Base-by-base conservation (phyloP, 1,140 invertebrate species). In the Nomia melanderi region DNA sequence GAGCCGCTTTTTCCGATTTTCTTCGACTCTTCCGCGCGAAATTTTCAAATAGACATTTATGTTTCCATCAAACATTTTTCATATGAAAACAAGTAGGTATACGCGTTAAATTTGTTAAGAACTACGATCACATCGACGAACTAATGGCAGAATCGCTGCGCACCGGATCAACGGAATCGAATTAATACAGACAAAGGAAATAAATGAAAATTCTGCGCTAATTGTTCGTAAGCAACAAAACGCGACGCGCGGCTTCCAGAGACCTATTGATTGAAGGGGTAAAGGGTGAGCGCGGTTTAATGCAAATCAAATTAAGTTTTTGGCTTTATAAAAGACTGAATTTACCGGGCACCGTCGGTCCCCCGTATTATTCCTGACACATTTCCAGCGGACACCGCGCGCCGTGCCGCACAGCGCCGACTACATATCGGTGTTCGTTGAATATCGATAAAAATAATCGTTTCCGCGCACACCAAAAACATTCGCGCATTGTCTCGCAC, bases 371-470 rank as follows among this genome's bases (percentile, higher is more conserved):
- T 62, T 62, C 33, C 59, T 62, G 59, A 62, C 59, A 62, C 59
- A 62, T 62, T 62, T 62, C 25, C 59, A n/a, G 59, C 33, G n/a
- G 33, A 14, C 14, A n/a, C 12, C 36, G 36, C 36, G 39, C 11
- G 39, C 2, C 11, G 39, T 14, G 44, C 5, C 17, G 50, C 5
- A 1, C 8, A 25, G 9, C 5, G 57, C 3, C 31, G 6, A 2
- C n/a, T 2, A 39, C 33, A 33, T 17, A 14, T 23, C 4, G 59
- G n/a, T 25, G 33, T 39, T 25, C 59, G 39, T 33, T 62, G 59
- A 62, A 62, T 62, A 62, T 62, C 59, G 59, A 62, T 62, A 62
- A 62, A 62, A 62, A 62, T 62, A 62, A 62, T 62, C 59, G 59
- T 62, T 62, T 62, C 33, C 59, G 33, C n/a, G 33, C 33, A 23